phyloP scores from a whole-genome alignment of 2,797 vertebrate species.

The Rhincodon typus region DNA sequence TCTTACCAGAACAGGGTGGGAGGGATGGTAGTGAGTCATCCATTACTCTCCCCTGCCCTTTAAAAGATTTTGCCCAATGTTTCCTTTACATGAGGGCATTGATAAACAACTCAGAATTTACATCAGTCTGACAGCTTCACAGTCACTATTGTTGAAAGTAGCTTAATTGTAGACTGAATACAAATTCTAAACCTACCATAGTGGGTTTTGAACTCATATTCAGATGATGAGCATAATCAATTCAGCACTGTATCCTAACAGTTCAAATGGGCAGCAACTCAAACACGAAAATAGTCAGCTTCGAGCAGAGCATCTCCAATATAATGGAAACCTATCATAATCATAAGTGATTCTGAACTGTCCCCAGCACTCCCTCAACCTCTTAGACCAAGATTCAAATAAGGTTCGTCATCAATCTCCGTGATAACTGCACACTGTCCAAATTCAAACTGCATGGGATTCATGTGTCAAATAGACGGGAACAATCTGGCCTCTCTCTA shows the following conservation, averaged over 20 bases:
- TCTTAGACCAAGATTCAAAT: neutral
- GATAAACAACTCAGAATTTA: neutral
- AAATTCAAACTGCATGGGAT: neutral
- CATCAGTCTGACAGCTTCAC: neutral
- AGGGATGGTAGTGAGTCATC: too few relatives aligned
- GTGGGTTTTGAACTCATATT: neutral
- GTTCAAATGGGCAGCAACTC: neutral
- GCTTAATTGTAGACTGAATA: neutral
- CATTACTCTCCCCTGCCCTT: too few relatives aligned
- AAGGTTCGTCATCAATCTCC: neutral
- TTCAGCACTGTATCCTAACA: neutral
- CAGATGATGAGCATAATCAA: neutral
- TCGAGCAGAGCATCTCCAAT: neutral
- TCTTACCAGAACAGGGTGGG: too few relatives aligned
- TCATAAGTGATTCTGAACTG: neutral
- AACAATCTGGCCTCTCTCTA: neutral
- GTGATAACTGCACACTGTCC: neutral
- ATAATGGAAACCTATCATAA: neutral
- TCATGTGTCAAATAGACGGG: neutral
- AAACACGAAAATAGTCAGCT: neutral
- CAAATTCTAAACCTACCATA: neutral
- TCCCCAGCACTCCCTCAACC: neutral
- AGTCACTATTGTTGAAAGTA: neutral
- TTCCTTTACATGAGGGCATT: neutral
- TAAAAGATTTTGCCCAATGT: too few relatives aligned